Conservation (phyloP, 2,888 invertebrate genomes). For the Leptopilina drosophilae region DNA sequence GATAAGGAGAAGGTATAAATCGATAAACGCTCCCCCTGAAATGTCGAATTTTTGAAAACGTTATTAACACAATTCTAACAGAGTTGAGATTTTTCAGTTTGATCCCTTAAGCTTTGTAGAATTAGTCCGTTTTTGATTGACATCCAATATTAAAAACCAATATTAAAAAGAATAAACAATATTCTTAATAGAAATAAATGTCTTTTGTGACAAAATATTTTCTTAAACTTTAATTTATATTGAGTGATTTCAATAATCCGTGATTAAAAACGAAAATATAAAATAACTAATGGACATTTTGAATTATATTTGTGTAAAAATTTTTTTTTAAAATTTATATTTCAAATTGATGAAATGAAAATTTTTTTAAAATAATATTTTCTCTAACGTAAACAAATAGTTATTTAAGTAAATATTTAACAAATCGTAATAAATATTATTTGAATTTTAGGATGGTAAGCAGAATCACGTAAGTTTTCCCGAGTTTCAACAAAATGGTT, state of each 20-base stretch:
- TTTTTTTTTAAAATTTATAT: no score
- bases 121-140: neutral
- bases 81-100: neutral
- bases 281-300: no score
- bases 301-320: no score
- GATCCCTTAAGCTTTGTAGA: neutral
- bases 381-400: no score
- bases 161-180: neutral
- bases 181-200: no score
- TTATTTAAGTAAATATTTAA: no score
- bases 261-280: no score
- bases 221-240: no score
- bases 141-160: neutral
- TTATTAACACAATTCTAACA: slow-evolving; percentile 7
- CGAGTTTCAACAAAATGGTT: slow-evolving; percentile 93
- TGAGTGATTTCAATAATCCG: no score
- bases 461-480: slow-evolving; percentile 93
- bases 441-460: slow-evolving; percentile 85
- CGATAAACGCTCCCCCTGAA: neutral
- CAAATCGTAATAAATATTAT: neutral
- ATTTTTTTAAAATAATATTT: no score
- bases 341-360: no score
- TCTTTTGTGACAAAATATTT: no score
- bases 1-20: slow-evolving; percentile 12
- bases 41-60: neutral